These are phyloP conservation scores for Leptodactylus fallax DNA, from an alignment of 2,797 vertebrate species.

Conservation along the genomic window DNA sequence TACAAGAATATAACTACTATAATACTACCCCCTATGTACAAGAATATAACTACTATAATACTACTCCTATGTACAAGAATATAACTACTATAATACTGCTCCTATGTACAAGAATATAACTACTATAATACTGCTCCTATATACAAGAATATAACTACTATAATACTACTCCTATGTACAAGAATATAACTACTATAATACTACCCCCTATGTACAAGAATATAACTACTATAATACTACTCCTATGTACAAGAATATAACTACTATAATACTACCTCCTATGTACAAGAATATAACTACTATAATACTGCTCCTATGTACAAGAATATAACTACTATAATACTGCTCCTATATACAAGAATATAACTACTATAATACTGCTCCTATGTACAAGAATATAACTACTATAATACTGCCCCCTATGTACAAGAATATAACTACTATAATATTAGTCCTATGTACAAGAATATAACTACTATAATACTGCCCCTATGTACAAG, in stretches of 20 bases:
- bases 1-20: too few species aligned
- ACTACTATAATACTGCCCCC: neutral
- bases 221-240: conserved; percentile 14
- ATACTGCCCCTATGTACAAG: too few species aligned
- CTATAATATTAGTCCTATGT: too few species aligned
- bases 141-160: conserved; percentile 3
- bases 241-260: conserved; percentile 2
- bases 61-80: conserved; percentile 1
- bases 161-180: neutral
- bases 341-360: neutral
- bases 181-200: conserved; percentile 11
- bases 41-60: conserved; percentile 12
- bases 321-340: neutral
- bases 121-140: neutral
- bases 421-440: too few species aligned
- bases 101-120: neutral
- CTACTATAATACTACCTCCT: too few species aligned
- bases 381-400: conserved; percentile 1
- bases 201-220: neutral
- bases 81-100: conserved; percentile 9
- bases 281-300: too few species aligned
- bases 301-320: too few species aligned
- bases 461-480: too few species aligned
- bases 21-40: neutral
- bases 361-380: conserved; percentile 10